Evolutionary conservation across 2,113 vertebrate species (phyloP).

Genomic region (Spea multiplicata): DNA sequence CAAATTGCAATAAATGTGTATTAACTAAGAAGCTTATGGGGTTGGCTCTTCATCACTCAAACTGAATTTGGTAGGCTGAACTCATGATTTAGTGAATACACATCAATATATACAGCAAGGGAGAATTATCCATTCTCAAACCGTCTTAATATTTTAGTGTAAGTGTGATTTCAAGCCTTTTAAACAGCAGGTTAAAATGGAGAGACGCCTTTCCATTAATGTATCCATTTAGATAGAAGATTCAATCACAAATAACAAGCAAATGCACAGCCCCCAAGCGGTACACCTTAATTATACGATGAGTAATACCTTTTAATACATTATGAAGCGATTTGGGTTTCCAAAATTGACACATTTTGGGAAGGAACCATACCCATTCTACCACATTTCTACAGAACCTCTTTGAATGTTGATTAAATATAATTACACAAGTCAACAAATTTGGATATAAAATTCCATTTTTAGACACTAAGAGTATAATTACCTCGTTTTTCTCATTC

Average conservation of each 20-base stretch:
- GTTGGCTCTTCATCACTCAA: too few relatives aligned
- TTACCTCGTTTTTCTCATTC: too few relatives aligned
- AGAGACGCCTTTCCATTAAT: not conserved
- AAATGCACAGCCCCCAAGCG: slow-evolving; percentile 22
- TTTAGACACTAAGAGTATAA: too few relatives aligned
- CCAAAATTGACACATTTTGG: not conserved
- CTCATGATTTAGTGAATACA: too few relatives aligned
- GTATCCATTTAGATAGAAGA: not conserved
- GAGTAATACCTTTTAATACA: not conserved
- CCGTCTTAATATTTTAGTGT: not conserved
- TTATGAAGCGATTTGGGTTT: not conserved
- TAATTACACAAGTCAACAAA: not conserved
- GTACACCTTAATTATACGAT: slow-evolving; percentile 15
- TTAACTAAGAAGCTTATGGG: too few relatives aligned
- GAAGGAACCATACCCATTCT: not conserved
- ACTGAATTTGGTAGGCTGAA: too few relatives aligned
- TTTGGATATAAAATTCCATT: not conserved
- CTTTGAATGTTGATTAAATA: not conserved
- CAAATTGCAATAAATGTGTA: too few relatives aligned
- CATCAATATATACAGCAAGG: too few relatives aligned
- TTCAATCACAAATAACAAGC: not conserved
- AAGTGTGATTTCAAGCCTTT: not conserved
- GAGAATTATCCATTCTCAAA: too few relatives aligned
- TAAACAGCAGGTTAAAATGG: not conserved
- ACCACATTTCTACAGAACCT: not conserved